phyloP scores from a whole-genome alignment of 2,797 vertebrate species.

The Ambastaia sidthimunki region DNA sequence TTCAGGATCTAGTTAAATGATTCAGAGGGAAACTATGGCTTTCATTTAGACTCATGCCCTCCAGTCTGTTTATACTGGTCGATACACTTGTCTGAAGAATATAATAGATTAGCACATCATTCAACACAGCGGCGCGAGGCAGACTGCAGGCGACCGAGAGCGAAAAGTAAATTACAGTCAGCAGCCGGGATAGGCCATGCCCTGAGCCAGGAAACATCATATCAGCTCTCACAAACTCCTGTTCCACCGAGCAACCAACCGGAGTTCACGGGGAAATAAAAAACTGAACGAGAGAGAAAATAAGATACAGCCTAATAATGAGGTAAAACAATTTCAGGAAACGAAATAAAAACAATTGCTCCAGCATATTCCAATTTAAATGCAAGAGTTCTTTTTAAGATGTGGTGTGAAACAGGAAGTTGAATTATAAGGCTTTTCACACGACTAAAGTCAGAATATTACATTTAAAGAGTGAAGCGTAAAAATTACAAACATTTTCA shows the following conservation, averaged over 20 bases:
- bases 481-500: constrained; percentile 35
- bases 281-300: constrained; percentile 3
- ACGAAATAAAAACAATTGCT: constrained; percentile 56
- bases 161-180: constrained; percentile 92
- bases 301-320: constrained; percentile 63
- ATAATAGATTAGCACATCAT: constrained; percentile 96
- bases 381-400: constrained; percentile 4
- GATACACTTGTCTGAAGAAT: constrained; percentile 95
- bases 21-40: constrained; percentile 85
- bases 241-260: constrained; percentile 63
- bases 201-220: constrained; percentile 84
- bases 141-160: constrained; percentile 85
- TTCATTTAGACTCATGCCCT: constrained; percentile 93
- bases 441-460: background rate
- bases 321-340: constrained; percentile 73
- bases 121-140: constrained; percentile 87
- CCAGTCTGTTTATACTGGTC: constrained; percentile 94
- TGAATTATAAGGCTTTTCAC: background rate
- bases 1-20: constrained; percentile 85
- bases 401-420: constrained; percentile 50
- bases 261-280: constrained; percentile 66
- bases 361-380: constrained; percentile 20
- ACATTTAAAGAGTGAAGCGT: no score
- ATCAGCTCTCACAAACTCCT: constrained; percentile 79
- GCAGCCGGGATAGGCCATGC: constrained; percentile 80